Base-by-base conservation (phyloP, 2,113 vertebrate species). In the Gymnorhina tibicen region DNA sequence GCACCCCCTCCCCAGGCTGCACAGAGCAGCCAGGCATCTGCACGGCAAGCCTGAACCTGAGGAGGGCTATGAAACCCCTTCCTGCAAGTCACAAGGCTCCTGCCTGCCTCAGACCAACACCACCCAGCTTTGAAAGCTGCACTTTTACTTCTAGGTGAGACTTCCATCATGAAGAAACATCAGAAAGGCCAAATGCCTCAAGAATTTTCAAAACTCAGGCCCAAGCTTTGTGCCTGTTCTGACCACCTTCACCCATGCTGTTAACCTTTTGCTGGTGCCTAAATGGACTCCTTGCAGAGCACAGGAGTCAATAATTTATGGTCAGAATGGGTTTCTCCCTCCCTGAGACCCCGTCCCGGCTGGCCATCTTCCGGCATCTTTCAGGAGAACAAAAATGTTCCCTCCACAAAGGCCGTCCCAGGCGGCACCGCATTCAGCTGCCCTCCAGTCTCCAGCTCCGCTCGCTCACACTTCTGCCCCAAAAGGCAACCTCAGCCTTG, bases 361-460 rank as follows among this genome's bases (percentile, higher is more conserved):
- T 13, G 52, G 55, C 62, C 50, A 63, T 80, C 76, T 91, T 79
- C 46, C 9, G 2, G 49, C 55, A 96, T 85, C 90, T 91, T 89
- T 74, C 52, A 28, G 55, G 52, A 92, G 63, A 93, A 97, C 93
- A 97, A 93, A 96, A 95, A 95, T 63, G 75, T 60, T 95, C 64
- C 72, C 64, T 70, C 75, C 94, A 96, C 96, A 96, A 79, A 91
- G 77, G 84, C 93, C 1, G n/a, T 75, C 82, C 74, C 81, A 35
- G 91, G 91, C 67, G 1, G 91, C 78, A 60, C 49, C 2, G 19
- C 85, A 63, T 72, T 79, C 90, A 44, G 90, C 93, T 50, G 92
- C 82, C 67, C 86, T 64, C 85, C 90, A 13, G 49, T 24, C 92
- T n/a, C 76, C 56, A 49, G 85, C 91, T 49, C 89, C 16, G 52